Evolutionary conservation across 2,797 vertebrate species (phyloP).

Genomic region (Cetoscarus ocellatus): DNA sequence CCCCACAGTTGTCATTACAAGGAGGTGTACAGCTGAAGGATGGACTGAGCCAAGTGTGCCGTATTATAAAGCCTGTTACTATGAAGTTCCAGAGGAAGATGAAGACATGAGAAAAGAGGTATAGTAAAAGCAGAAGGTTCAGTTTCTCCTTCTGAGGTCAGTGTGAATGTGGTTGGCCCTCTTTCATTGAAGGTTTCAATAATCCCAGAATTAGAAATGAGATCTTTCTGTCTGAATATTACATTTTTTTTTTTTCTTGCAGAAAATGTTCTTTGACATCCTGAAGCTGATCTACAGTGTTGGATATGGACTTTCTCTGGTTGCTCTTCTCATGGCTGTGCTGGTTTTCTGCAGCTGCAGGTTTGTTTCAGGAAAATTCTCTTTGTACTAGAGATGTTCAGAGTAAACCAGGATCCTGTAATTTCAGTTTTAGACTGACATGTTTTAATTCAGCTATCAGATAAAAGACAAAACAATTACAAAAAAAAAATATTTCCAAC

Average conservation of each 20-base stretch:
- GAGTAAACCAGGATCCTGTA: no score
- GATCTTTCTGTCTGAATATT: no score
- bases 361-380: background rate
- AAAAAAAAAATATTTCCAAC: background rate
- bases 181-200: no score
- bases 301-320: constrained; percentile 24
- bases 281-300: constrained; percentile 33
- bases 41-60: constrained; percentile 72
- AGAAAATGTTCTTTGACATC: constrained; percentile 15
- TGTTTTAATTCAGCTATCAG: background rate
- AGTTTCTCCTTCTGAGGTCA: no score
- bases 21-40: constrained; percentile 69
- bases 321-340: background rate
- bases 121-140: background rate
- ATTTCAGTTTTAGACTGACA: no score
- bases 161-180: no score
- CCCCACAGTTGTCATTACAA: constrained; percentile 64
- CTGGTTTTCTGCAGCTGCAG: constrained; percentile 37
- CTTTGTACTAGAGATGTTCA: no score
- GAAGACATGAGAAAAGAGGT: constrained; percentile 61
- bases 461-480: no score
- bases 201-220: no score
- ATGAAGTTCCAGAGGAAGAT: constrained; percentile 53
- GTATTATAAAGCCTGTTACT: constrained; percentile 67
- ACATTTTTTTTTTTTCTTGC: background rate